Evolutionary conservation across 2,113 vertebrate species (phyloP).

Genomic region (Hymenochirus boettgeri): DNA sequence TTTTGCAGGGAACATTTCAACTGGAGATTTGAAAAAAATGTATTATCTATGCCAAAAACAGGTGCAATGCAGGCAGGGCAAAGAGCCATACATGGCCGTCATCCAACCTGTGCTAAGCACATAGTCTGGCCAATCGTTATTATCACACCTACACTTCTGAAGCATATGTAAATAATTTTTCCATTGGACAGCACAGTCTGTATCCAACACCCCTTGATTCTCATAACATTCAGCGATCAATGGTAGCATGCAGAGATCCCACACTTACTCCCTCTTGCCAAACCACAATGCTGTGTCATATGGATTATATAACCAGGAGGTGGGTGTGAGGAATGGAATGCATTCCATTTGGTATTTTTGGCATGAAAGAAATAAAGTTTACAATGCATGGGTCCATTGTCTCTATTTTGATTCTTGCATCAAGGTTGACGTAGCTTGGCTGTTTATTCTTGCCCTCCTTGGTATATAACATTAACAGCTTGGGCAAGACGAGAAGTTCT

Average conservation of each 20-base stretch:
- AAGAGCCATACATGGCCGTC: slow-evolving; percentile 32
- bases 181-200: neutral
- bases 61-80: slow-evolving; percentile 37
- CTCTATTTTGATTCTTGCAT: slow-evolving; percentile 1
- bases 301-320: slow-evolving; percentile 8
- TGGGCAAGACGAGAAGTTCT: slow-evolving; percentile 4
- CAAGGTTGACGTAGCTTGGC: slow-evolving; percentile 1
- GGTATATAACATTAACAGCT: neutral
- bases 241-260: slow-evolving; percentile 35
- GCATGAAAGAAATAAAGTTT: slow-evolving; percentile 94
- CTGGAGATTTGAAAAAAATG: slow-evolving; percentile 9
- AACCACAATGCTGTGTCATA: slow-evolving; percentile 29
- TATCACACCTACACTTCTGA: slow-evolving; percentile 27
- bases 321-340: slow-evolving; percentile 37
- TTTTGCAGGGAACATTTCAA: slow-evolving; percentile 12
- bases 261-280: slow-evolving; percentile 35
- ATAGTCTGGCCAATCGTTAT: slow-evolving; percentile 27
- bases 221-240: slow-evolving; percentile 23
- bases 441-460: neutral
- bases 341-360: slow-evolving; percentile 68
- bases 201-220: slow-evolving; percentile 5
- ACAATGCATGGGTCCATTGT: slow-evolving; percentile 60
- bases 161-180: slow-evolving; percentile 18
- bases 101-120: slow-evolving; percentile 30
- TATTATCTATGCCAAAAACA: slow-evolving; percentile 26